Evolutionary conservation across 2,888 invertebrate species (phyloP).

Genomic region (Pandemis heparana): DNA sequence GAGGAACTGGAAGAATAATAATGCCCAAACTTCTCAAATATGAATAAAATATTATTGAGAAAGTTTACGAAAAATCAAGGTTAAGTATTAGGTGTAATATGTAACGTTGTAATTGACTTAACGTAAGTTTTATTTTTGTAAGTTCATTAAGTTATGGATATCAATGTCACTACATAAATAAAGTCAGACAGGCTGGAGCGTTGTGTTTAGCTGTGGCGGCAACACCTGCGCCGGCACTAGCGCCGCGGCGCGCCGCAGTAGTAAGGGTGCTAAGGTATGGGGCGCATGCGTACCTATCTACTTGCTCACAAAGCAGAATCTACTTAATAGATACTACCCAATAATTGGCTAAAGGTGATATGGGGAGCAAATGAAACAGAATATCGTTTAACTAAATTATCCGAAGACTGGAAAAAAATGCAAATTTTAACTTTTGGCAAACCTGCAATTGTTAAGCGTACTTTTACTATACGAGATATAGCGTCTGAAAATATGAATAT

Average conservation of each 20-base stretch:
- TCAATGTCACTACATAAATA: neutral
- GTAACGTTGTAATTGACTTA: too few relatives aligned
- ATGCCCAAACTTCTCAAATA: too few relatives aligned
- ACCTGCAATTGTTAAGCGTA: constrained; percentile 85
- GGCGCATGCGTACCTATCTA: constrained; percentile 17
- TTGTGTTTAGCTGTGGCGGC: neutral
- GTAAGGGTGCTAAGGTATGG: neutral
- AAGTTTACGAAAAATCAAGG: too few relatives aligned
- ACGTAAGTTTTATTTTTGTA: too few relatives aligned
- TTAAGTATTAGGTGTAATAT: too few relatives aligned
- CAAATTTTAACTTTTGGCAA: constrained; percentile 85
- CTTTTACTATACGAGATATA: constrained; percentile 51
- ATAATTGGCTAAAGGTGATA: constrained; percentile 57
- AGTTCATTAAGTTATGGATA: neutral
- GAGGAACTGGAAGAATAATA: too few relatives aligned
- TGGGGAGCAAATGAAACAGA: constrained; percentile 63
- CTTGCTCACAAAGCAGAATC: neutral
- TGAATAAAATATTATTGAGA: too few relatives aligned
- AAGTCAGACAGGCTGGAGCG: neutral
- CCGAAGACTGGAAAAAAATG: constrained; percentile 80
- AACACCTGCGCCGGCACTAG: neutral
- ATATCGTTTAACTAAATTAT: constrained; percentile 61
- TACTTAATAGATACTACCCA: constrained; percentile 45
- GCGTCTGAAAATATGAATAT: constrained; percentile 53
- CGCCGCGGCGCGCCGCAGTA: neutral